These are phyloP conservation scores for human DNA, from an alignment of 2,113 vertebrate species.

Conservation along the genomic window DNA sequence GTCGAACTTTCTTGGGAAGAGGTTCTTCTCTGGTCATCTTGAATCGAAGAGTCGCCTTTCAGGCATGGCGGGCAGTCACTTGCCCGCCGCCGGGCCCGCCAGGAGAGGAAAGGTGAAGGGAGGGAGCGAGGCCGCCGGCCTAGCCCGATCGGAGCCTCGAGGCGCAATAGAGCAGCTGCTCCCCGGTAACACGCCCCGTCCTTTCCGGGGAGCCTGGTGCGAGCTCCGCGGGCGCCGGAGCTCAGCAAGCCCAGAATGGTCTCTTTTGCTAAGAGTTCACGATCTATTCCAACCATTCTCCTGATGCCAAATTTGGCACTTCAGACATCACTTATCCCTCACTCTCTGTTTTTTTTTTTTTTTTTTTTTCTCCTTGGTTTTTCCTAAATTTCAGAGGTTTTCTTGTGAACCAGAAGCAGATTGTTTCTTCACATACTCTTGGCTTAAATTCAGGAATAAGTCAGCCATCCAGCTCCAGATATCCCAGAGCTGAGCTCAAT, in stretches of 20 bases:
- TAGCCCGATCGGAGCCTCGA: neutral
- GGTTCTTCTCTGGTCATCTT: conserved; percentile 99
- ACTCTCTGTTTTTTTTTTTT: neutral
- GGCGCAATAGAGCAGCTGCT: neutral
- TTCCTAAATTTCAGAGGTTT: neutral
- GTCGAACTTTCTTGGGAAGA: conserved; percentile 99
- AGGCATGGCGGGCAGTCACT: neutral
- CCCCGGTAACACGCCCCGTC: neutral
- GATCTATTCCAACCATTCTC: neutral
- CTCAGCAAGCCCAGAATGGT: neutral
- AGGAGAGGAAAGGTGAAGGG: neutral
- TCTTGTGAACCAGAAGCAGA: neutral
- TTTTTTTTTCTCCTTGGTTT: neutral
- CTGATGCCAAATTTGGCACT: neutral
- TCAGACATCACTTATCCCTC: neutral
- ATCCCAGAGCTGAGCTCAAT: neutral
- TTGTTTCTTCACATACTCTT: neutral
- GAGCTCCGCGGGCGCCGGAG: neutral
- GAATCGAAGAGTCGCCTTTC: conserved; percentile 68
- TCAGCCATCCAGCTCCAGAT: conserved; percentile 22
- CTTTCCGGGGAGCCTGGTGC: neutral
- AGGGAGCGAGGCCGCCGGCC: neutral
- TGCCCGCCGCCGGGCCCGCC: neutral
- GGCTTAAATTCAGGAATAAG: conserved; percentile 22
- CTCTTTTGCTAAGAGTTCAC: neutral